Evolutionary conservation across 1,140 invertebrate species (phyloP).

Genomic region (Eciton burchellii): DNA sequence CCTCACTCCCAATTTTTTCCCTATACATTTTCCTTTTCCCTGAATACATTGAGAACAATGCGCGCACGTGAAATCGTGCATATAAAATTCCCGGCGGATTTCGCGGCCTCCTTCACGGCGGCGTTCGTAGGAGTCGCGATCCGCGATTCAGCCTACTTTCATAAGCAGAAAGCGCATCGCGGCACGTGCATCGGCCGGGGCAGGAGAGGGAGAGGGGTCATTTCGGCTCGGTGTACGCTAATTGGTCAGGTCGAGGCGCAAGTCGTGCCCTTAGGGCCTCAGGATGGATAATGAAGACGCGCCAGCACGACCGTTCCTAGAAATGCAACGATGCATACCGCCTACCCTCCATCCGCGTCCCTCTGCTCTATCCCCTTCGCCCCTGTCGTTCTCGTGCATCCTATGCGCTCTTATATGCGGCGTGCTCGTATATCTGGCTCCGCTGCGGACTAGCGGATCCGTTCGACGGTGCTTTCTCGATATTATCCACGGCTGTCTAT

Average conservation of each 20-base stretch:
- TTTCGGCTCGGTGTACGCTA: slow-evolving; percentile 73
- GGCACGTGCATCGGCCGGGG: slow-evolving; percentile 63
- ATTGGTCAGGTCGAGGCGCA: slow-evolving; percentile 76
- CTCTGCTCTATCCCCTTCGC: slow-evolving; percentile 20
- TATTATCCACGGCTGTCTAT: slow-evolving; percentile 61
- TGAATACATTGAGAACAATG: not conserved
- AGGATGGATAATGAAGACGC: slow-evolving; percentile 78
- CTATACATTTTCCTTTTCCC: not conserved
- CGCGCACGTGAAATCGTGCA: not conserved
- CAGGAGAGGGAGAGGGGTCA: slow-evolving; percentile 43
- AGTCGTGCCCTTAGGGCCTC: slow-evolving; percentile 58
- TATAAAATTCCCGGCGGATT: slow-evolving; percentile 14
- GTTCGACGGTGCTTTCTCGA: not conserved
- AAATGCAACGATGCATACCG: slow-evolving; percentile 53
- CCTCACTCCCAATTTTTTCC: too few species aligned
- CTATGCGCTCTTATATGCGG: too few species aligned
- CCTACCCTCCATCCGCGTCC: not conserved
- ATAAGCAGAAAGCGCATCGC: slow-evolving; percentile 72
- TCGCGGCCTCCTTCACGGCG: not conserved
- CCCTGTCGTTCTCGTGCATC: not conserved
- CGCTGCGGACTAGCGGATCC: not conserved
- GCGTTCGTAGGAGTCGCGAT: slow-evolving; percentile 13
- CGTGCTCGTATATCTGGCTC: not conserved
- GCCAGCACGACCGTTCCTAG: slow-evolving; percentile 78
- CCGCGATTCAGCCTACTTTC: slow-evolving; percentile 61